Conservation (phyloP, 2,888 invertebrate genomes). For the Chloroclystis v-ata region DNA sequence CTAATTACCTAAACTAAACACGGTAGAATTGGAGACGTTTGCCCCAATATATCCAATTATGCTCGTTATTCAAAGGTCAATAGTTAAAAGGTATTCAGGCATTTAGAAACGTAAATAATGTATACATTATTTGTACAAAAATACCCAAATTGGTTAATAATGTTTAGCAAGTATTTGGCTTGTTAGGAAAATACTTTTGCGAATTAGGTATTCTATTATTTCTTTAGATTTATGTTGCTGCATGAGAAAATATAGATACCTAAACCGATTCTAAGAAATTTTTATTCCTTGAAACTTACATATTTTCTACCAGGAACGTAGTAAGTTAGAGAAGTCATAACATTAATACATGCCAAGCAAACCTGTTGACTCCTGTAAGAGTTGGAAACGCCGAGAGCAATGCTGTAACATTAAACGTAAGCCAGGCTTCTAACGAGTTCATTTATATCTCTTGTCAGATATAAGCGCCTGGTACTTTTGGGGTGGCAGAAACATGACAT, state of each 20-base stretch:
- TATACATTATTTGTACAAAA: too few species aligned
- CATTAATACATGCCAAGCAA: constrained; percentile 21
- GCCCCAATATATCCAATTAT: constrained; percentile 46
- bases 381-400: constrained; percentile 27
- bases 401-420: constrained; percentile 45
- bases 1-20: constrained; percentile 47
- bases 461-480: constrained; percentile 39
- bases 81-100: constrained; percentile 2
- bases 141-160: too few species aligned
- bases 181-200: too few species aligned
- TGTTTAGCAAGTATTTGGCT: too few species aligned
- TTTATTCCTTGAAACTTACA: too few species aligned
- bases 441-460: constrained; percentile 47
- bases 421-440: constrained; percentile 49
- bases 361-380: constrained; percentile 43
- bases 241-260: too few species aligned
- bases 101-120: too few species aligned
- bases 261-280: too few species aligned
- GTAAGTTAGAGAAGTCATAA: not conserved
- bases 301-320: not conserved
- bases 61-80: constrained; percentile 16
- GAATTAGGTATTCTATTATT: too few species aligned
- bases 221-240: too few species aligned
- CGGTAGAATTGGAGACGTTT: constrained; percentile 38
- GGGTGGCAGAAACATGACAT: constrained; percentile 19